phyloP scores from a whole-genome alignment of 2,797 vertebrate genomes.

The Cercopithecus diana region DNA sequence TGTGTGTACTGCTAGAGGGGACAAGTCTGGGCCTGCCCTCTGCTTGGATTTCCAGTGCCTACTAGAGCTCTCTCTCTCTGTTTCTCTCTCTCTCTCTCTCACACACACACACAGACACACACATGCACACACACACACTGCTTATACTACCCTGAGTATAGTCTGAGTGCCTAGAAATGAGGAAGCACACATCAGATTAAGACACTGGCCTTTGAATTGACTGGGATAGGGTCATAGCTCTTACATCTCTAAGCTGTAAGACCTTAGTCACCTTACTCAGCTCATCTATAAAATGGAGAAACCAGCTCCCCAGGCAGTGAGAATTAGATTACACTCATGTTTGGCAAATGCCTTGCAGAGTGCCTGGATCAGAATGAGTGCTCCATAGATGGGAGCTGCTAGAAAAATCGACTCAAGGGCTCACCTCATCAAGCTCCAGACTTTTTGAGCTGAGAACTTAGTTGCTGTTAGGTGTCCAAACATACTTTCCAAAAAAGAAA shows the following conservation, averaged over 20 bases:
- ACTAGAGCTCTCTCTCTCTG: not conserved
- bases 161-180: not conserved
- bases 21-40: not conserved
- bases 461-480: not conserved
- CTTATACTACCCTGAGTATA: not conserved
- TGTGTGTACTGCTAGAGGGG: not conserved
- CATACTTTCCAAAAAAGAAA: too few relatives aligned
- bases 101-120: not conserved
- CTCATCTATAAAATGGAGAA: not conserved
- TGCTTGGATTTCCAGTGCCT: not conserved
- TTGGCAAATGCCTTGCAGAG: not conserved
- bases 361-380: not conserved
- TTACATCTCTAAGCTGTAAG: not conserved
- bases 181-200: not conserved
- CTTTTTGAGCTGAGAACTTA: not conserved
- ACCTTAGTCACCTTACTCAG: not conserved
- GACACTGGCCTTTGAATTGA: not conserved
- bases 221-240: not conserved
- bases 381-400: not conserved
- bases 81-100: not conserved
- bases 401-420: not conserved
- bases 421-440: not conserved
- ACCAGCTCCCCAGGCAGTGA: too few relatives aligned
- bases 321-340: accelerated
- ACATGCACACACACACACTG: too few relatives aligned